Evolutionary conservation across 2,113 vertebrate species (phyloP).

Genomic region (Callopanchax toddi): DNA sequence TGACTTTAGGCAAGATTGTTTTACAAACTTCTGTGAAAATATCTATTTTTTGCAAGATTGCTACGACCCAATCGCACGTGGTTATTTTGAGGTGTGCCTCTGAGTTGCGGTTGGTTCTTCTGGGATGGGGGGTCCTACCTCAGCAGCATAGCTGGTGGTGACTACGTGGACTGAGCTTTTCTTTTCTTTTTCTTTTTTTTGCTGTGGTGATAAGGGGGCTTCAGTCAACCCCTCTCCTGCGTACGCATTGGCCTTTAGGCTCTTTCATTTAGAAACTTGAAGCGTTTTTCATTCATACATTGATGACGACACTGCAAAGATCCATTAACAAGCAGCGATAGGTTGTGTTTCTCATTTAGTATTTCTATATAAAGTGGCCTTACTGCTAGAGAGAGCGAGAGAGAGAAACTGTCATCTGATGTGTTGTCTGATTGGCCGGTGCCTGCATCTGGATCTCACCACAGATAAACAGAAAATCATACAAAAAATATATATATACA

Average conservation of each 20-base stretch:
- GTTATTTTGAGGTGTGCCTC: slow-evolving; percentile 74
- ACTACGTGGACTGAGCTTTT: slow-evolving; percentile 84
- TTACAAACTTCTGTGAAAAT: slow-evolving; percentile 77
- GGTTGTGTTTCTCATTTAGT: slow-evolving; percentile 83
- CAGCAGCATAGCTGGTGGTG: slow-evolving; percentile 87
- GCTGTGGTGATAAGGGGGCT: slow-evolving; percentile 70
- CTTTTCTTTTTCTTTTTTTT: slow-evolving; percentile 63
- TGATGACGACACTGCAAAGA: slow-evolving; percentile 65
- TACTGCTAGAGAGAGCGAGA: slow-evolving; percentile 86
- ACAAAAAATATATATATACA: slow-evolving; percentile 18
- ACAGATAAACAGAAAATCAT: slow-evolving; percentile 43
- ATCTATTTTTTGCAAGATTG: slow-evolving; percentile 66
- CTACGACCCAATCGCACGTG: slow-evolving; percentile 56
- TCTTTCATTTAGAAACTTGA: slow-evolving; percentile 86
- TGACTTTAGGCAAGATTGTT: slow-evolving; percentile 67
- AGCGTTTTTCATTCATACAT: slow-evolving; percentile 31
- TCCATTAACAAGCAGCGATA: slow-evolving; percentile 78
- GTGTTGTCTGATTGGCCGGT: slow-evolving; percentile 72
- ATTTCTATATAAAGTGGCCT: slow-evolving; percentile 96
- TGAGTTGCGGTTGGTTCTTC: slow-evolving; percentile 78
- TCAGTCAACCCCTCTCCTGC: slow-evolving; percentile 76
- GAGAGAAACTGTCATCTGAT: slow-evolving; percentile 79
- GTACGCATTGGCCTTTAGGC: slow-evolving; percentile 68
- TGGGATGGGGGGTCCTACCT: slow-evolving; percentile 85
- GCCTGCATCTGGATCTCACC: slow-evolving; percentile 79